phyloP scores from a whole-genome alignment of 2,888 invertebrate species.

The Coenonympha arcania region DNA sequence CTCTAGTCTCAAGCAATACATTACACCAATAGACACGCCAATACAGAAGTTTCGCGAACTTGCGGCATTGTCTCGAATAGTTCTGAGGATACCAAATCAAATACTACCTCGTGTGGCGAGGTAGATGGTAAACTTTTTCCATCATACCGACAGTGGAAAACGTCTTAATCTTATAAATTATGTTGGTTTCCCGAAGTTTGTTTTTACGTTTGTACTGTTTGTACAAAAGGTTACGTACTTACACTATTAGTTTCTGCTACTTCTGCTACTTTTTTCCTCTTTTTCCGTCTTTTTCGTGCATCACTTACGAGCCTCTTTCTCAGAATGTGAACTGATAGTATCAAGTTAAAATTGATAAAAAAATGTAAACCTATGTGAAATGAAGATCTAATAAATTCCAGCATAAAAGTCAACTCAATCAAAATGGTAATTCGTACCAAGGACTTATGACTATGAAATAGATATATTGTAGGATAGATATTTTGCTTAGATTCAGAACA shows the following conservation, averaged over 20 bases:
- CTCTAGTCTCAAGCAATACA: not conserved
- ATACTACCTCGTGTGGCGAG: not conserved
- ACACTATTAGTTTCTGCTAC: not conserved
- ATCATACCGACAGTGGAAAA: not conserved
- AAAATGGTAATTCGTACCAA: too few relatives aligned
- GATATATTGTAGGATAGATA: too few relatives aligned
- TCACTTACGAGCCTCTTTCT: too few relatives aligned
- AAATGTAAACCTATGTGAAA: too few relatives aligned
- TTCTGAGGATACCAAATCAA: not conserved
- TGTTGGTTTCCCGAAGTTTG: not conserved
- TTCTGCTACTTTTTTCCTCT: too few relatives aligned
- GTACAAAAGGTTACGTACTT: not conserved
- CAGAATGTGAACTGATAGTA: too few relatives aligned
- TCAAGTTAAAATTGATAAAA: too few relatives aligned
- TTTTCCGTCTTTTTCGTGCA: too few relatives aligned
- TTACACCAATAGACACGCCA: not conserved
- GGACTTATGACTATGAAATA: too few relatives aligned
- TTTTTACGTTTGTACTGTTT: not conserved
- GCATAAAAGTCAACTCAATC: too few relatives aligned
- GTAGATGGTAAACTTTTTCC: not conserved
- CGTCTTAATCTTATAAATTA: not conserved
- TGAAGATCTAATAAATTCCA: too few relatives aligned
- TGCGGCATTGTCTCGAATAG: not conserved
- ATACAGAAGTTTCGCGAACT: not conserved
- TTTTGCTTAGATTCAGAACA: too few relatives aligned